Base-by-base conservation (phyloP, 2,888 invertebrate species). In the Disparrhopalites patrizii region DNA sequence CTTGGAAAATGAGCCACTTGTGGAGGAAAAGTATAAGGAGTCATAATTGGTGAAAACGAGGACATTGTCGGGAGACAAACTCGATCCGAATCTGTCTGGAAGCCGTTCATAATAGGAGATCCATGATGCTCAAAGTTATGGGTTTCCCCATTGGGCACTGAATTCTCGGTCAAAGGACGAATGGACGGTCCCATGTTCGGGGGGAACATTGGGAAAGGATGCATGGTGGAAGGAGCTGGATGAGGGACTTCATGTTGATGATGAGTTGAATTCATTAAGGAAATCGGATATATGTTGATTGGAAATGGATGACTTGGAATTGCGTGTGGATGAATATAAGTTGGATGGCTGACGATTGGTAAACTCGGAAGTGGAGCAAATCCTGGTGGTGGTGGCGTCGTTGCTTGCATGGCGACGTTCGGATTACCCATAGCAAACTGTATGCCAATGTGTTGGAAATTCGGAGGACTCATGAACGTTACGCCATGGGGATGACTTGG, bases 371-470 rank as follows among this genome's bases (percentile, higher is more conserved):
- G 23, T 15, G 71, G 71, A 3, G 69, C 70, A 54, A 71, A 71
- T 28, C 71, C 71, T 13, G 71, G 71, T 8, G 71, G 71, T 15
- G 69, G 71, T 4, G 71, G 69, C 5, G 67, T 64, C 1, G 60
- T 56, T 10, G 62, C 52, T 18, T 61, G 67, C 23, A 28, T 27
- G 18, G 56, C 40, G 18, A 36, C 54, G 15, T 52, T 58, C 13
- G 62, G 63, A 20, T 28, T 18, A 10, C 52, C 66, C 10, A 38
- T 23, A n/a, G n/a, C n/a, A 36, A 33, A 65, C 1, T 68, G 65
- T 2, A 65, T 65, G 55, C 55, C 62, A n/a, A 54, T 31, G 8
- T 55, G 43, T n/a, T 54, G 51, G 47, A 47, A 60, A 5, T 27
- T 28, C 20, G 60, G 60, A 13, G 60, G 20, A 20, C 60, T 47